These are phyloP conservation scores for Odontamblyopus lacepedii DNA, from an alignment of 2,797 vertebrate species.

Conservation along the genomic window DNA sequence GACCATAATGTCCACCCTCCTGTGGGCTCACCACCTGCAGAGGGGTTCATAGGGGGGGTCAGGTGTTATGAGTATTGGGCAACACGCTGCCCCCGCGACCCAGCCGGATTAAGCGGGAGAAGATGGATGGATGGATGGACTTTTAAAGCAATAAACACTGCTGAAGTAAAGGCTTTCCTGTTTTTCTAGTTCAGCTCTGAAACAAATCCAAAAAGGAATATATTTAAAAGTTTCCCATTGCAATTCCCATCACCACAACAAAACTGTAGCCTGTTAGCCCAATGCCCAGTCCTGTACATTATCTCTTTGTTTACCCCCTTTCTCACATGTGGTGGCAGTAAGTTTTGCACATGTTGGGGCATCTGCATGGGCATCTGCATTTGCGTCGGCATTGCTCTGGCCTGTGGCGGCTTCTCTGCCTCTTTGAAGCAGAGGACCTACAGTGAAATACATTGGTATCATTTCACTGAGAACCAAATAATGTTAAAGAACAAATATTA, in stretches of 20 bases:
- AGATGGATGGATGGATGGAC: no score
- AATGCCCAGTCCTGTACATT: not conserved
- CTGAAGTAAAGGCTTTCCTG: not conserved
- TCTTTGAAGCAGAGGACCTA: slow-evolving; percentile 61
- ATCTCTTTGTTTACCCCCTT: slow-evolving; percentile 36
- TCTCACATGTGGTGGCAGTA: not conserved
- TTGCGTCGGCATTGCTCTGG: slow-evolving; percentile 4
- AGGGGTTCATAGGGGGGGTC: no score
- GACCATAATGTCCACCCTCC: no score
- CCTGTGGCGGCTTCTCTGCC: slow-evolving; percentile 3
- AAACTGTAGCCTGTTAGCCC: slow-evolving; percentile 37
- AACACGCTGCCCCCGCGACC: no score
- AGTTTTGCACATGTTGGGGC: slow-evolving; percentile 29
- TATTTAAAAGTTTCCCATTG: not conserved
- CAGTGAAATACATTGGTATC: slow-evolving; percentile 13
- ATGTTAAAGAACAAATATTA: no score
- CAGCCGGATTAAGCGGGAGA: no score
- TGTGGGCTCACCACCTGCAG: no score
- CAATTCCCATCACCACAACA: slow-evolving; percentile 27
- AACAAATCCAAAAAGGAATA: slow-evolving; percentile 11
- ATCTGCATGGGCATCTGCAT: slow-evolving; percentile 21
- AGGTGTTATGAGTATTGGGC: no score
- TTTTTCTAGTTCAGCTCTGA: not conserved
- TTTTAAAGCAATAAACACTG: not conserved
- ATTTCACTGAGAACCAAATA: not conserved